A percentile compares a stretch with the other conserved stretches of the same genome.
These are phyloP conservation scores for Rhynchophorus ferrugineus DNA, from an alignment of 1,140 invertebrate genomes.

Conservation along the genomic window DNA sequence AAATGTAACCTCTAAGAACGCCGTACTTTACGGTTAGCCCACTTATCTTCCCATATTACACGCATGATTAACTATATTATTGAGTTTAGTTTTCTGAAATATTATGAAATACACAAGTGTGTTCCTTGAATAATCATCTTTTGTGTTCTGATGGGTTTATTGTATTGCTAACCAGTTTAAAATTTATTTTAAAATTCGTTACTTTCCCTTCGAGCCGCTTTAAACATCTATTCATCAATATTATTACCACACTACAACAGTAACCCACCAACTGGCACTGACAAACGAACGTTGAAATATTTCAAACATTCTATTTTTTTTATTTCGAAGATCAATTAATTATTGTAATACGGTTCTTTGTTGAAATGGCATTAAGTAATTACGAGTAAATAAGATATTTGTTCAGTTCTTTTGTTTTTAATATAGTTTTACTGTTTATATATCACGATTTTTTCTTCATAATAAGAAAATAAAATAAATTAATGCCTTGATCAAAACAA, in stretches of 20 bases:
- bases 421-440: no score
- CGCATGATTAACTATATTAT: conserved; percentile 32
- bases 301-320: no score
- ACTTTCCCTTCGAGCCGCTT: neutral
- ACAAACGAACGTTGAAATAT: no score
- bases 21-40: conserved; percentile 22
- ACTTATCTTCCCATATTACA: conserved; percentile 30
- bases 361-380: no score
- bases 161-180: conserved; percentile 4
- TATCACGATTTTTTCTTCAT: no score
- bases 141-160: conserved; percentile 4
- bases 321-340: no score
- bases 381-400: no score
- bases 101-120: conserved; percentile 20
- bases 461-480: no score
- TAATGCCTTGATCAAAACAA: no score
- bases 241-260: neutral
- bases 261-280: no score
- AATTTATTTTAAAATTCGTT: neutral
- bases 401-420: no score
- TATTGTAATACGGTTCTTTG: no score
- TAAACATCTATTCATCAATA: neutral
- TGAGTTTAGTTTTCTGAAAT: conserved; percentile 24
- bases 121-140: conserved; percentile 4
- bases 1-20: conserved; percentile 25